phyloP scores from a whole-genome alignment of 2,888 invertebrate genomes.

The Agonopterix alstromeriana region DNA sequence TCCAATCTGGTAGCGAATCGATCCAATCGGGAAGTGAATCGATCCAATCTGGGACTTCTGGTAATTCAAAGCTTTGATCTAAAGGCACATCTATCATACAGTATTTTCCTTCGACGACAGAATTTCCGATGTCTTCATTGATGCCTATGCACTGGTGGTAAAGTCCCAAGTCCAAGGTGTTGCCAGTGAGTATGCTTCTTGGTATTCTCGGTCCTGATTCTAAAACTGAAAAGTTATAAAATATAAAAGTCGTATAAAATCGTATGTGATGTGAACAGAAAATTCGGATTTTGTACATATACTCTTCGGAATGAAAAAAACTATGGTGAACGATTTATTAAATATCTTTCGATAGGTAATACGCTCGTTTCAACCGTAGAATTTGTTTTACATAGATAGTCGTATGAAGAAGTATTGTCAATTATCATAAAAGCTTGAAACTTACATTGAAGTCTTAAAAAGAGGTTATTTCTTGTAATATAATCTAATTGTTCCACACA shows the following conservation, averaged over 20 bases:
- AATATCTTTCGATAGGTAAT: too few species aligned
- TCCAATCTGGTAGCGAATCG: too few species aligned
- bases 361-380: too few species aligned
- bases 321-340: too few species aligned
- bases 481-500: constrained; percentile 17
- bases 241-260: too few species aligned
- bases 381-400: too few species aligned
- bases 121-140: constrained; percentile 13
- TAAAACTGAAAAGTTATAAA: constrained; percentile 25
- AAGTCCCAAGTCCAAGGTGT: constrained; percentile 30
- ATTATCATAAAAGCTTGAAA: background rate
- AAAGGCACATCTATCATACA: constrained; percentile 23
- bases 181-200: constrained; percentile 24
- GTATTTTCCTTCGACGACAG: constrained; percentile 36
- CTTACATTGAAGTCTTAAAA: constrained; percentile 5
- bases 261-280: background rate
- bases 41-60: background rate
- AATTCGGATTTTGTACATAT: background rate
- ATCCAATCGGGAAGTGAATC: too few species aligned
- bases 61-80: background rate
- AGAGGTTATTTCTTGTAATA: constrained; percentile 15
- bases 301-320: background rate
- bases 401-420: too few species aligned
- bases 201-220: constrained; percentile 34
- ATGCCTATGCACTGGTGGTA: constrained; percentile 36